Conservation (phyloP, 2,888 invertebrate species). For the Antitype chi region DNA sequence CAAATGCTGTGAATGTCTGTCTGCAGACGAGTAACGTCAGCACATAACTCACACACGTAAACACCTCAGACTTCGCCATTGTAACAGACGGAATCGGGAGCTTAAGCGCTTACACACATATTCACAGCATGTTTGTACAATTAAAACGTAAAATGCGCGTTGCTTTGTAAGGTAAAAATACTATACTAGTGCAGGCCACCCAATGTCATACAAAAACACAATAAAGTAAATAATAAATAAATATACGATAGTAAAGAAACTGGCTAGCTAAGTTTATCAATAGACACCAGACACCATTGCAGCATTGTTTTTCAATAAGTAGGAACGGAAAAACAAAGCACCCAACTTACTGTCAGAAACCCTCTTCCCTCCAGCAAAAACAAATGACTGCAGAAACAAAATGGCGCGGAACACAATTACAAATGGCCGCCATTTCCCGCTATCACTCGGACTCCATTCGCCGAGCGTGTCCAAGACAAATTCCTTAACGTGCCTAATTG, state of each 20-base stretch:
- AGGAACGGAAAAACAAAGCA: not conserved
- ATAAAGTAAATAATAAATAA: not conserved
- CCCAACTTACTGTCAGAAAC: not conserved
- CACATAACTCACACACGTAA: too few species aligned
- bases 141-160: too few species aligned
- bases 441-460: conserved; percentile 48
- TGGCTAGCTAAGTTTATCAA: not conserved
- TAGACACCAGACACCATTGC: not conserved
- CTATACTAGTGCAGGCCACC: not conserved
- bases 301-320: not conserved
- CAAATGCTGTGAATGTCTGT: too few species aligned
- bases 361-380: not conserved
- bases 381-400: conserved; percentile 18
- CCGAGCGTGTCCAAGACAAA: conserved; percentile 77
- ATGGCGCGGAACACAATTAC: conserved; percentile 4
- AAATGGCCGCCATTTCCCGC: conserved; percentile 30
- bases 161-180: too few species aligned
- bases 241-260: not conserved
- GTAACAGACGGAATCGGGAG: too few species aligned
- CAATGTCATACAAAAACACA: not conserved
- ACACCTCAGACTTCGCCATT: too few species aligned
- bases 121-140: too few species aligned
- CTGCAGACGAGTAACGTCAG: too few species aligned
- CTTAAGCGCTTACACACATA: too few species aligned
- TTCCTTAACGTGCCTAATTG: conserved; percentile 83